Conservation (phyloP, 2,888 invertebrate genomes). For the Scaptodrosophila latifasciaeformis region DNA sequence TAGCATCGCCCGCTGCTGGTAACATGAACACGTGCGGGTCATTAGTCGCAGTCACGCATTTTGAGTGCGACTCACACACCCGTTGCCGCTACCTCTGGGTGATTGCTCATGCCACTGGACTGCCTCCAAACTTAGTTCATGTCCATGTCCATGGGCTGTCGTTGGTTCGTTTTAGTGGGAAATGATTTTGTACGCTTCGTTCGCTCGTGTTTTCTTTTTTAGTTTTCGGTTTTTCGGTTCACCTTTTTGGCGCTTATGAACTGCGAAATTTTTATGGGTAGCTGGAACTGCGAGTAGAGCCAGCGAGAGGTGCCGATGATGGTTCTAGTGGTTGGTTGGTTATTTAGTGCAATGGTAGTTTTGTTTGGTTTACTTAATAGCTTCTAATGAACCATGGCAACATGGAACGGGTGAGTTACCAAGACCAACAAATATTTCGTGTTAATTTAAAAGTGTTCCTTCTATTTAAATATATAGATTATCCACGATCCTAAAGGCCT, state of each 20-base stretch:
- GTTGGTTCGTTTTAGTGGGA: slow-evolving; percentile 53
- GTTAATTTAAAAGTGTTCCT: no score
- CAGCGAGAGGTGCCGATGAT: background rate
- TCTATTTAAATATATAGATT: no score
- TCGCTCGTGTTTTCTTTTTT: slow-evolving; percentile 23
- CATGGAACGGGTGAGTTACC: slow-evolving; percentile 16
- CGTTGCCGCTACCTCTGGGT: slow-evolving; percentile 36
- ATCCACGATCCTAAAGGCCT: no score
- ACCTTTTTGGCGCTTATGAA: slow-evolving; percentile 57
- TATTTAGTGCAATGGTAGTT: no score
- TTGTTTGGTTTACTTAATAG: slow-evolving; percentile 43
- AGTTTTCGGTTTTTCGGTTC: slow-evolving; percentile 14
- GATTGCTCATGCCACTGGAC: background rate
- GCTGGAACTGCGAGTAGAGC: slow-evolving; percentile 42
- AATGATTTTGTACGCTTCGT: slow-evolving; percentile 65
- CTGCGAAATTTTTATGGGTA: slow-evolving; percentile 64
- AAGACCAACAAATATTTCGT: background rate
- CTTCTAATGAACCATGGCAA: slow-evolving; percentile 57
- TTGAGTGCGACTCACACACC: slow-evolving; percentile 46
- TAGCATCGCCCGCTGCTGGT: slow-evolving; percentile 23
- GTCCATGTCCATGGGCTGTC: slow-evolving; percentile 44
- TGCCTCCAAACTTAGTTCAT: slow-evolving; percentile 17
- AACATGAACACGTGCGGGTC: slow-evolving; percentile 64
- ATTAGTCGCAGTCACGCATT: slow-evolving; percentile 73
- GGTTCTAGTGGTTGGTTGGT: slow-evolving; percentile 2